phyloP scores from a whole-genome alignment of 1,140 invertebrate genomes.

The Macrobrachium nipponense region DNA sequence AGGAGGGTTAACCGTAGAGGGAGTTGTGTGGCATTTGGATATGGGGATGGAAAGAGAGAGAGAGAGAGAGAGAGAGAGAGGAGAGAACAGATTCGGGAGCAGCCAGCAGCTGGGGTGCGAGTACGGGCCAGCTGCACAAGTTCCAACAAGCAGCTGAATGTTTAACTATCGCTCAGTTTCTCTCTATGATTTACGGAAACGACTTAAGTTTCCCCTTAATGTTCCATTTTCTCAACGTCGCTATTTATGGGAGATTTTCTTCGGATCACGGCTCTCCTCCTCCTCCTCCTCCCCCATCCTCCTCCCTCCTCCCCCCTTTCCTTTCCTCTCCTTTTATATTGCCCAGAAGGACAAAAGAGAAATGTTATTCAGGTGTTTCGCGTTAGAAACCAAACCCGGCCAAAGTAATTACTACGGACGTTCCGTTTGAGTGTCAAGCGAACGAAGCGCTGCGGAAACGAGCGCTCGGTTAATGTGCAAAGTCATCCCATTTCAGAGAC shows the following conservation, averaged over 20 bases:
- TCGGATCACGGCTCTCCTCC: too few relatives aligned
- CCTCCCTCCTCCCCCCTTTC: too few relatives aligned
- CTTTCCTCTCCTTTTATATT: too few relatives aligned
- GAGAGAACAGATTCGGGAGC: not conserved
- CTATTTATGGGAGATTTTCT: too few relatives aligned
- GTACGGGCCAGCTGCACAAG: constrained; percentile 29
- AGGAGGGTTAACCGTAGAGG: not conserved
- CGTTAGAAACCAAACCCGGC: too few relatives aligned
- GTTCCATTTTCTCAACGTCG: too few relatives aligned
- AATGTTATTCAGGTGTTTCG: too few relatives aligned
- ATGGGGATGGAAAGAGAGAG: constrained; percentile 28
- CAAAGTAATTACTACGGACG: too few relatives aligned
- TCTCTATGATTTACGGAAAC: not conserved
- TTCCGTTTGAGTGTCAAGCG: not conserved
- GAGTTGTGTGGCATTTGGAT: not conserved
- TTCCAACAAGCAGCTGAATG: constrained; percentile 18
- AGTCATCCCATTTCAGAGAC: constrained; percentile 23
- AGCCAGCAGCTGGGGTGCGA: constrained; percentile 29
- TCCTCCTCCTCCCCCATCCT: too few relatives aligned
- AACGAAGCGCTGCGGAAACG: not conserved
- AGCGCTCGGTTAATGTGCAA: constrained; percentile 32
- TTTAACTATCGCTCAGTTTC: constrained; percentile 6
- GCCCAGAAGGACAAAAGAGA: too few relatives aligned
- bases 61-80: constrained; percentile 7
- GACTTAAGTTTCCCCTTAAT: too few relatives aligned